Evolutionary conservation across 1,140 invertebrate species (phyloP).

Genomic region (Zaprionus lachaisei): DNA sequence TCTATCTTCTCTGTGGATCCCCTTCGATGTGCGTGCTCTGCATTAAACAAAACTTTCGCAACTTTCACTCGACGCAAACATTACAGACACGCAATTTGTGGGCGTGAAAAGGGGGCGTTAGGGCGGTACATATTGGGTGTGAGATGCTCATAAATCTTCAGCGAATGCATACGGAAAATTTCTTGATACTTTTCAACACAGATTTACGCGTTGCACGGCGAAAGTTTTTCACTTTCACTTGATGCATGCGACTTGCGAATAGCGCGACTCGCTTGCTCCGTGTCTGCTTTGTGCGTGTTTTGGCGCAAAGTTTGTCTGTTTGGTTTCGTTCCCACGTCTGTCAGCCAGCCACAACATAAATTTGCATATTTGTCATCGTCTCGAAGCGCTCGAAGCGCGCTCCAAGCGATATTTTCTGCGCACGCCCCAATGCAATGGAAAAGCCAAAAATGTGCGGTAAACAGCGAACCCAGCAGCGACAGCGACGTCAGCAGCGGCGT

Average conservation of each 20-base stretch:
- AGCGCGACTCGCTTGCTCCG: neutral
- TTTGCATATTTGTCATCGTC: slow-evolving; percentile 76
- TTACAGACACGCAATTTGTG: slow-evolving; percentile 29
- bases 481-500: slow-evolving; percentile 39
- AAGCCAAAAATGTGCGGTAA: slow-evolving; percentile 80
- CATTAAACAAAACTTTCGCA: slow-evolving; percentile 36
- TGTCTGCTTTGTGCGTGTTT: neutral
- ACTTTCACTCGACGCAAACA: slow-evolving; percentile 40
- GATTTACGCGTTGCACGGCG: slow-evolving; percentile 67
- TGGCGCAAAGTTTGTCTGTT: slow-evolving; percentile 23
- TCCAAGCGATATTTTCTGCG: slow-evolving; percentile 24
- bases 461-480: slow-evolving; percentile 42
- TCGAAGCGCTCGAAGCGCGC: slow-evolving; percentile 34
- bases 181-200: slow-evolving; percentile 60
- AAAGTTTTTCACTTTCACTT: slow-evolving; percentile 80
- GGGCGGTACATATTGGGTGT: slow-evolving; percentile 3
- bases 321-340: slow-evolving; percentile 48
- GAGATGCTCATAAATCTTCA: slow-evolving; percentile 63
- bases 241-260: slow-evolving; percentile 55
- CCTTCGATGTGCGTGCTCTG: slow-evolving; percentile 29
- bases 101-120: neutral
- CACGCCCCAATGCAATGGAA: slow-evolving; percentile 49
- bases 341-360: slow-evolving; percentile 72
- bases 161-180: slow-evolving; percentile 69
- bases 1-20: slow-evolving; percentile 6